Conservation (phyloP, 2,113 vertebrate species). For the Trematomus loennbergii region DNA sequence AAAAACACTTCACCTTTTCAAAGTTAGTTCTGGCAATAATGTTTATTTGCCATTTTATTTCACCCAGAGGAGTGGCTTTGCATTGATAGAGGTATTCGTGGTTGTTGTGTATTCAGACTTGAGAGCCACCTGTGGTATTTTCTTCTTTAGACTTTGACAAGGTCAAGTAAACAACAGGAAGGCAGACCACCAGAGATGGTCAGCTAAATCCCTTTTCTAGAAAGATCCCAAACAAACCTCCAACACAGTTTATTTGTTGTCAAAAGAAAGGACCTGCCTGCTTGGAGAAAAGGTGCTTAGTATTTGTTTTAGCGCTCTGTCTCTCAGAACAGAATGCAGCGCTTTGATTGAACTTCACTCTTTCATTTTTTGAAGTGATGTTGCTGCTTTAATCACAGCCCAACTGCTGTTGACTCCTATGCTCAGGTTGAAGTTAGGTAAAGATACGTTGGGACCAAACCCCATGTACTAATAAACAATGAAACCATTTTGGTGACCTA, state of each 20-base stretch:
- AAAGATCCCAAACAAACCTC: slow-evolving; percentile 40
- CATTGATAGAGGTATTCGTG: slow-evolving; percentile 3
- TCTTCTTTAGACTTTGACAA: slow-evolving; percentile 13
- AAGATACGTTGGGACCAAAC: neutral
- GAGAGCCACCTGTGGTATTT: slow-evolving; percentile 32
- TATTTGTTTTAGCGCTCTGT: slow-evolving; percentile 22
- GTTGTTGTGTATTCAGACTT: slow-evolving; percentile 8
- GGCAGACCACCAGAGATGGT: slow-evolving; percentile 35
- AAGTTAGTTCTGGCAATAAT: neutral
- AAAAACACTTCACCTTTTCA: too few relatives aligned
- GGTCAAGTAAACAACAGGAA: slow-evolving; percentile 59
- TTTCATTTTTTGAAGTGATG: neutral
- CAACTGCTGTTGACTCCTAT: neutral
- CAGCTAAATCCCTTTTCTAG: slow-evolving; percentile 47
- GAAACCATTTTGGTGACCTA: neutral
- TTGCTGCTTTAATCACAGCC: slow-evolving; percentile 43
- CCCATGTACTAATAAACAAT: neutral
- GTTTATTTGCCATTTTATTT: slow-evolving; percentile 4
- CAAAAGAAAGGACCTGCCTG: neutral
- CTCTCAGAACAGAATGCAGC: neutral
- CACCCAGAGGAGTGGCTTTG: slow-evolving; percentile 8
- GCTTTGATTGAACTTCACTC: neutral
- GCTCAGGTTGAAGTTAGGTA: slow-evolving; percentile 4
- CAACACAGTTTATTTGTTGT: slow-evolving; percentile 25
- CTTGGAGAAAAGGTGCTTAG: neutral